Conservation (phyloP, 2,113 vertebrate species). For the Vicugna pacos region DNA sequence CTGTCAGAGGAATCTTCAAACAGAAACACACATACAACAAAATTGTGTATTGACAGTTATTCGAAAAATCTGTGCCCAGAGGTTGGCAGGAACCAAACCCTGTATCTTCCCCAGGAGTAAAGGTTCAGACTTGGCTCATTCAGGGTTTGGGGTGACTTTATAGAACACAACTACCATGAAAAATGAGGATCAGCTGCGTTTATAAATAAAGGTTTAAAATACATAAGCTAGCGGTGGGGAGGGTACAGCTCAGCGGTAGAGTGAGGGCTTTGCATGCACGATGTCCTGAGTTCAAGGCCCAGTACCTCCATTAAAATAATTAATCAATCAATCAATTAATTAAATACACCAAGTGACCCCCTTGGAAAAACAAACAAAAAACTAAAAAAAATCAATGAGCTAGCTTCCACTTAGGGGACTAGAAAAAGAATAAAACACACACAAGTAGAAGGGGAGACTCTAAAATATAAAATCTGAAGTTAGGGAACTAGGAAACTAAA, state of each 20-base stretch:
- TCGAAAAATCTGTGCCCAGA: background rate
- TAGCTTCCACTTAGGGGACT: background rate
- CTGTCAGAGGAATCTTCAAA: background rate
- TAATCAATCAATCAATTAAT: too few relatives aligned
- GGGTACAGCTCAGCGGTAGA: too few relatives aligned
- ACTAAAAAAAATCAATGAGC: background rate
- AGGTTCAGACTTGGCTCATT: background rate
- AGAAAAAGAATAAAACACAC: background rate
- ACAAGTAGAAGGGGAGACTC: background rate
- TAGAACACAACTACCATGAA: background rate
- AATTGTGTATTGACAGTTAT: background rate
- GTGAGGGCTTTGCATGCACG: too few relatives aligned
- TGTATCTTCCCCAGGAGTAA: background rate
- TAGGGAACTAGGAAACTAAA: background rate
- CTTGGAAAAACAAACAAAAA: background rate
- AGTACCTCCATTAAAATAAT: too few relatives aligned
- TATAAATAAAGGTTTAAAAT: background rate
- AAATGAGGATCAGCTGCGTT: background rate
- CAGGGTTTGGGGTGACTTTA: background rate
- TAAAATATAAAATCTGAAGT: background rate
- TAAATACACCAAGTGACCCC: too few relatives aligned
- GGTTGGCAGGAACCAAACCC: background rate
- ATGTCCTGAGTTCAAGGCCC: too few relatives aligned
- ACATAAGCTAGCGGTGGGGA: background rate
- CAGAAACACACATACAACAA: constrained; percentile 1